Conservation (phyloP, 1,140 invertebrate genomes). For the Maconellicoccus hirsutus region DNA sequence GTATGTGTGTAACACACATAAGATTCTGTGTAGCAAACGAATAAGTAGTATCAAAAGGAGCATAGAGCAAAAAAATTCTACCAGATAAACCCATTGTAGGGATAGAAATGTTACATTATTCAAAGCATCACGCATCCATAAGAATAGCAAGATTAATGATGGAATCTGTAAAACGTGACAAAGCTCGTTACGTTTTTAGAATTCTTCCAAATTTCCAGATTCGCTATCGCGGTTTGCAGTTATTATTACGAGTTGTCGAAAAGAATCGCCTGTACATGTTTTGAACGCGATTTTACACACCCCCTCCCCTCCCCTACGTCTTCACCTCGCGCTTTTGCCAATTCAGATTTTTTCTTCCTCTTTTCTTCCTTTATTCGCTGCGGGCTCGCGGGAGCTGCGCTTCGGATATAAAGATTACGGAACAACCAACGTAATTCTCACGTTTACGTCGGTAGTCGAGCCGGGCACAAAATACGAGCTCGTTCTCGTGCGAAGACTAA, state of each 20-base stretch:
- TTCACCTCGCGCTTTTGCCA: too few species aligned
- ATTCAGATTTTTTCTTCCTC: too few species aligned
- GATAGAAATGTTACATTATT: slow-evolving; percentile 20
- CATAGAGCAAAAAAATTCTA: neutral
- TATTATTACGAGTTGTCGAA: neutral
- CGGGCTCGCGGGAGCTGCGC: too few species aligned
- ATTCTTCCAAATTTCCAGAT: slow-evolving; percentile 16
- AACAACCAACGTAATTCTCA: too few species aligned
- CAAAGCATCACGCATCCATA: slow-evolving; percentile 13
- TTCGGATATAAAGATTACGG: too few species aligned
- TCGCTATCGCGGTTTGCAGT: neutral
- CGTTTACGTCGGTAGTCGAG: too few species aligned
- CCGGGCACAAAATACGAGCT: too few species aligned
- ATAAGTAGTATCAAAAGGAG: neutral
- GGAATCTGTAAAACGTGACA: slow-evolving; percentile 18
- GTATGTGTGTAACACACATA: too few species aligned
- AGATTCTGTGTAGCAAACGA: neutral
- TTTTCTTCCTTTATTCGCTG: too few species aligned
- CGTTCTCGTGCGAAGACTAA: too few species aligned
- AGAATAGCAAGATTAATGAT: slow-evolving; percentile 21
- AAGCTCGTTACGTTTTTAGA: slow-evolving; percentile 16
- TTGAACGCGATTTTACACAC: neutral
- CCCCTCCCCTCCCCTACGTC: neutral
- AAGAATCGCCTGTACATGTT: neutral
- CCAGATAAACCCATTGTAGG: slow-evolving; percentile 17